Base-by-base conservation (phyloP, 2,888 invertebrate genomes). In the Halocaridina rubra region DNA sequence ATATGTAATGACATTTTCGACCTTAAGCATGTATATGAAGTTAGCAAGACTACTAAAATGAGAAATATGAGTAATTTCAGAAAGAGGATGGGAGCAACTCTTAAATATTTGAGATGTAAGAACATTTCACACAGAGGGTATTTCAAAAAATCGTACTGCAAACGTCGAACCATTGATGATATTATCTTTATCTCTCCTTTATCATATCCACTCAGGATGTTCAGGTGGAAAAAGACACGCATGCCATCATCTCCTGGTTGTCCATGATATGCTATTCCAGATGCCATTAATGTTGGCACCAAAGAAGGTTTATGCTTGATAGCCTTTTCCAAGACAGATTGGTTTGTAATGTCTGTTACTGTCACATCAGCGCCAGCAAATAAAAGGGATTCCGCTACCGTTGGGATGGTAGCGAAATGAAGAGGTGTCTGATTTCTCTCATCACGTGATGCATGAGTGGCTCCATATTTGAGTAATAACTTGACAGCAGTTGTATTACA, bases 61-160 rank as follows among this genome's bases (percentile, higher is more conserved):
- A 33, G 29, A 19, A 24, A 57, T n/a, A 57, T 53, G 22, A 29
- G n/a, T 22, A 39, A 30, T 53, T 75, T 75, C 7, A 75, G 16
- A 27, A 27, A 75, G 57, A 75, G 24, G 2, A 75, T 29, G 0
- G 53, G 53, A 24, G 13, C 22, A 22, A 75, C 27, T 13, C 39
- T 39, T 7, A 75, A 29, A 46, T 57, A 75, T 27, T 75, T 75
- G 16, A 75, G 75, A 57, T 75, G 75, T 13, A 75, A n/a, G 27
- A 75, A 75, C 0, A 27, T 57, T 53, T 75, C 75, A 29, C 75
- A 75, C 16, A 75, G 16, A 29, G 75, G 75, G 53, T 75, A 46
- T 27, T 75, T 75, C 16, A 75, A 30, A 13, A 53, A 24, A 22
- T 75, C 30, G 75, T 16, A 29, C 13, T 75, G 53, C n/a, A 27